phyloP scores from a whole-genome alignment of 2,797 vertebrate species.

The Columba guinea region DNA sequence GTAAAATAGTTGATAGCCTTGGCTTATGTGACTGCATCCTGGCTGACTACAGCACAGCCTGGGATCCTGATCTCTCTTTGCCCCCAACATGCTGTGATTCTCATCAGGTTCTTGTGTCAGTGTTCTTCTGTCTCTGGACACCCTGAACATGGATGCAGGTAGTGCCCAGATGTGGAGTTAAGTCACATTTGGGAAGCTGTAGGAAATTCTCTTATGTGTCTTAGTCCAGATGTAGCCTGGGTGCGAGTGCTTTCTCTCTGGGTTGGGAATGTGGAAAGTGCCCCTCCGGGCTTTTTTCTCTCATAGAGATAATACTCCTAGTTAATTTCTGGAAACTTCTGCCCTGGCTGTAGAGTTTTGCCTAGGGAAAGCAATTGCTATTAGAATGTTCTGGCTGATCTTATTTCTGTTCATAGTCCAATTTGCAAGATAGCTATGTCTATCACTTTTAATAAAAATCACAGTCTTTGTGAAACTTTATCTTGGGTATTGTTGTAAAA shows the following conservation, averaged over 20 bases:
- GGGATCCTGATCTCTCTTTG: neutral
- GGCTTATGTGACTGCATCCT: neutral
- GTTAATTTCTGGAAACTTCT: neutral
- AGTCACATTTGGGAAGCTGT: neutral
- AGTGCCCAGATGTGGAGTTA: neutral
- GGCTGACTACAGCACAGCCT: neutral
- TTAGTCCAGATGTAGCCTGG: too few species aligned
- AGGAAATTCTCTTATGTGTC: neutral
- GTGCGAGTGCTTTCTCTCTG: neutral
- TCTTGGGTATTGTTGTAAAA: neutral
- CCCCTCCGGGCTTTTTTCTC: neutral
- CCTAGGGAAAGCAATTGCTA: neutral
- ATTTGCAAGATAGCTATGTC: neutral
- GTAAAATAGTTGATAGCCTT: neutral
- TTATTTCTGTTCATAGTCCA: neutral
- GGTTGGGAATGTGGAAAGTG: neutral
- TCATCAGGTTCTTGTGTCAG: neutral
- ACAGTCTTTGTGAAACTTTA: neutral
- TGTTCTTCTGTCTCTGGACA: neutral
- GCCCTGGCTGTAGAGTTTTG: neutral
- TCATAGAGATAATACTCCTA: neutral
- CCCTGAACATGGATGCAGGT: rapidly evolving
- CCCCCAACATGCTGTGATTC: rapidly evolving
- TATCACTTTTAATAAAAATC: neutral
- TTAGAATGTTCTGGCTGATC: neutral